Percentiles rank a stretch among this genome's conserved stretches.
Conservation (phyloP, 1,140 invertebrate species). For the Nylanderia fulva region DNA sequence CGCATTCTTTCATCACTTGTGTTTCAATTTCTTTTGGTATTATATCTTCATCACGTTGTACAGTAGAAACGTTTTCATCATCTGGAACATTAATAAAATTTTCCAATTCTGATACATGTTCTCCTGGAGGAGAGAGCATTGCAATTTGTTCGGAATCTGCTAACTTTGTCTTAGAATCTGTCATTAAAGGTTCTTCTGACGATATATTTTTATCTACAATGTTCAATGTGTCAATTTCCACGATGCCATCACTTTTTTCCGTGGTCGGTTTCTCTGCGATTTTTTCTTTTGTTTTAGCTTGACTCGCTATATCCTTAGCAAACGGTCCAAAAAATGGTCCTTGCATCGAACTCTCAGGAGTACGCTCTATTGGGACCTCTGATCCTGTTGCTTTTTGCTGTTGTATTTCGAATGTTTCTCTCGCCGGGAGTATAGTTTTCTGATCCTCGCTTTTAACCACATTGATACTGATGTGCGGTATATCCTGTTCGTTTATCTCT, state of each 20-base stretch:
- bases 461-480: slow-evolving; percentile 91
- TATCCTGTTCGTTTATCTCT: slow-evolving; percentile 91
- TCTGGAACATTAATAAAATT: neutral
- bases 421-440: neutral
- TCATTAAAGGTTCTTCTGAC: neutral
- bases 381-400: neutral
- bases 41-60: neutral
- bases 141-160: neutral
- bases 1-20: slow-evolving; percentile 62
- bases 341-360: slow-evolving; percentile 65
- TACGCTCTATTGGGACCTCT: neutral
- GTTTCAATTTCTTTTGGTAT: slow-evolving; percentile 9
- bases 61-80: neutral
- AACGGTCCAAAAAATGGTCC: slow-evolving; percentile 77
- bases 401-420: neutral
- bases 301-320: slow-evolving; percentile 65
- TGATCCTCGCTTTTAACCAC: slow-evolving; percentile 88
- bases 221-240: neutral
- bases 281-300: neutral
- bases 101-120: neutral
- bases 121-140: neutral
- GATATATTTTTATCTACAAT: neutral
- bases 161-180: neutral
- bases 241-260: neutral
- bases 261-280: neutral